These are phyloP conservation scores for Hydrozoanthus tunicans DNA, from an alignment of 64 coral and sea anemone genomes.

Conservation along the genomic window DNA sequence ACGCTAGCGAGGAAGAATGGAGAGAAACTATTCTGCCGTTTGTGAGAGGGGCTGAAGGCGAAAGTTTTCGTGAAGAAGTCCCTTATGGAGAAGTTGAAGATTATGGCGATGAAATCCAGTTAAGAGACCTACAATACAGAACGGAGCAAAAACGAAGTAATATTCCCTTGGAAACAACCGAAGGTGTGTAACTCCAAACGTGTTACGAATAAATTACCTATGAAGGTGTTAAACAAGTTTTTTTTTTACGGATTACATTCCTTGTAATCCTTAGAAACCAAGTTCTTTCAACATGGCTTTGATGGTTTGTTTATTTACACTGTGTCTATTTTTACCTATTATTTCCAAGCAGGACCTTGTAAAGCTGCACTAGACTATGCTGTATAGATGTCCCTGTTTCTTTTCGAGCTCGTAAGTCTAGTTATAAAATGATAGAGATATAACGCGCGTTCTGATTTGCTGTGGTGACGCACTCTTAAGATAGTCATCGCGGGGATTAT, in stretches of 20 bases:
- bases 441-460: too few species aligned
- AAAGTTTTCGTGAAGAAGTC: conserved; percentile 38
- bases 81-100: conserved; percentile 43
- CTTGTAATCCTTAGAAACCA: too few species aligned
- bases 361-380: too few species aligned
- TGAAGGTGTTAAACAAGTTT: not conserved
- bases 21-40: conserved; percentile 2
- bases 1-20: not conserved
- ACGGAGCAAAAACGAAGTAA: conserved; percentile 16
- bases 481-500: too few species aligned
- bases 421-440: too few species aligned
- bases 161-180: conserved; percentile 33
- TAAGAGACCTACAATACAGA: not conserved
- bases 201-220: not conserved
- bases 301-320: too few species aligned
- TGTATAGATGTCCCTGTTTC: too few species aligned
- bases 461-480: too few species aligned
- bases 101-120: conserved; percentile 13
- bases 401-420: too few species aligned
- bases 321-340: too few species aligned
- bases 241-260: not conserved
- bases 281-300: too few species aligned
- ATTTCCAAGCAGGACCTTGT: too few species aligned
- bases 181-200: not conserved
- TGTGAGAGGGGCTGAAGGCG: not conserved